These are phyloP conservation scores for Argynnis bischoffii DNA, from an alignment of 2,888 invertebrate species.

Conservation along the genomic window DNA sequence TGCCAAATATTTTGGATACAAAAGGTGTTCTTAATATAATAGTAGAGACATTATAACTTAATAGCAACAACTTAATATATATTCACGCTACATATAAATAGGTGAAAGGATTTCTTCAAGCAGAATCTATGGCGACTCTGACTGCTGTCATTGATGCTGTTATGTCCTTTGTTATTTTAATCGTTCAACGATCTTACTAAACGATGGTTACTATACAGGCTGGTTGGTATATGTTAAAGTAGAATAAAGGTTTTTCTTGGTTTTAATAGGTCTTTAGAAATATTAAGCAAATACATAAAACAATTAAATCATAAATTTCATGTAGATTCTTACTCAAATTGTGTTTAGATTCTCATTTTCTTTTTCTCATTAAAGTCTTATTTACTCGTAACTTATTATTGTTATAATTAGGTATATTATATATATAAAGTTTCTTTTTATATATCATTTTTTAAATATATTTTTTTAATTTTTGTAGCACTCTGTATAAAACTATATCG, in stretches of 20 bases:
- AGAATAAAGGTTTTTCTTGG: background rate
- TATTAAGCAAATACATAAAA: background rate
- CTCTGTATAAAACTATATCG: constrained; percentile 51
- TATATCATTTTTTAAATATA: background rate
- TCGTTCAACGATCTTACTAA: constrained; percentile 59
- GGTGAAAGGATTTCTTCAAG: constrained; percentile 60
- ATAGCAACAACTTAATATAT: constrained; percentile 43
- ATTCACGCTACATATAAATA: constrained; percentile 57
- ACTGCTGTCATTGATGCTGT: constrained; percentile 59
- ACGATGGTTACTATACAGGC: constrained; percentile 56
- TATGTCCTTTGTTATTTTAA: constrained; percentile 62
- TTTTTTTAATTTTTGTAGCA: constrained; percentile 43
- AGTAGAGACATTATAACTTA: constrained; percentile 56
- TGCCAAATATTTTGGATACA: constrained; percentile 27
- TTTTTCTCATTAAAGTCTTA: too few species aligned
- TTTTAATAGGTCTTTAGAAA: background rate
- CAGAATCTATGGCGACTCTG: constrained; percentile 47
- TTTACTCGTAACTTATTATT: too few species aligned
- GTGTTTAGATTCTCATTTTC: too few species aligned
- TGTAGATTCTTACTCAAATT: too few species aligned
- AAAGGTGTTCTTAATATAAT: constrained; percentile 55
- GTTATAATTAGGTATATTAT: background rate
- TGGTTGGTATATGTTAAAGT: constrained; percentile 45
- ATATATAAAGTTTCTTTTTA: background rate
- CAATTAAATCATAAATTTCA: too few species aligned